Conservation (phyloP, 2,797 vertebrate species). For the Fratercula arctica region DNA sequence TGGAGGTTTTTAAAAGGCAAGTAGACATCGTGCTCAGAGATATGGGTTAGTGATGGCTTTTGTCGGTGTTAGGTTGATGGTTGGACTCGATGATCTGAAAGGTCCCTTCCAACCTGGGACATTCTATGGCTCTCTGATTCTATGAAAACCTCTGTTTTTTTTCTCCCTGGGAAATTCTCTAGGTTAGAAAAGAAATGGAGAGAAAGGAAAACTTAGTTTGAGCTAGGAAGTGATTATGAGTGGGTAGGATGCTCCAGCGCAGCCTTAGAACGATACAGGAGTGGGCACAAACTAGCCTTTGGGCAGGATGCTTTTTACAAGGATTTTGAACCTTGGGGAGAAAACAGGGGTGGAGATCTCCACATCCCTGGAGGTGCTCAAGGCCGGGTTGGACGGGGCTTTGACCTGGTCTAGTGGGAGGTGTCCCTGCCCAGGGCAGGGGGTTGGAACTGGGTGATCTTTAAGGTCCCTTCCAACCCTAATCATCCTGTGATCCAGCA, state of each 20-base stretch:
- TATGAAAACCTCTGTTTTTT: not conserved
- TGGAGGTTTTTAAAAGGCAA: too few relatives aligned
- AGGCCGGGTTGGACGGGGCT: not conserved
- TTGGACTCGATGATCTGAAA: too few relatives aligned
- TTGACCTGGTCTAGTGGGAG: not conserved
- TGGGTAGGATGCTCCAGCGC: not conserved
- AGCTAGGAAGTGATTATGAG: not conserved
- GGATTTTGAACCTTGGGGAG: not conserved
- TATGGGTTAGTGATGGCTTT: too few relatives aligned
- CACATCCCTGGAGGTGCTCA: not conserved
- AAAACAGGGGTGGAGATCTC: not conserved
- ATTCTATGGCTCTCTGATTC: too few relatives aligned
- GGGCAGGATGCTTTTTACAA: not conserved
- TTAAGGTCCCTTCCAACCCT: not conserved
- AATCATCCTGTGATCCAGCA: not conserved
- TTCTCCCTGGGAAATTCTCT: not conserved
- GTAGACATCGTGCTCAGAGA: too few relatives aligned
- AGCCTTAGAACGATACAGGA: not conserved
- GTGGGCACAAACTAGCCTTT: not conserved
- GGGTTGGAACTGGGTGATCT: not conserved
- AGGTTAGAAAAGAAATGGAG: not conserved
- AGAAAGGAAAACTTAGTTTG: not conserved
- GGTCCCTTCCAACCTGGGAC: too few relatives aligned
- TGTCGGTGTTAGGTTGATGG: too few relatives aligned
- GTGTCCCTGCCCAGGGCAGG: not conserved